These are phyloP conservation scores for Shargacucullia verbasci DNA, from an alignment of 2,888 invertebrate species.

Conservation along the genomic window DNA sequence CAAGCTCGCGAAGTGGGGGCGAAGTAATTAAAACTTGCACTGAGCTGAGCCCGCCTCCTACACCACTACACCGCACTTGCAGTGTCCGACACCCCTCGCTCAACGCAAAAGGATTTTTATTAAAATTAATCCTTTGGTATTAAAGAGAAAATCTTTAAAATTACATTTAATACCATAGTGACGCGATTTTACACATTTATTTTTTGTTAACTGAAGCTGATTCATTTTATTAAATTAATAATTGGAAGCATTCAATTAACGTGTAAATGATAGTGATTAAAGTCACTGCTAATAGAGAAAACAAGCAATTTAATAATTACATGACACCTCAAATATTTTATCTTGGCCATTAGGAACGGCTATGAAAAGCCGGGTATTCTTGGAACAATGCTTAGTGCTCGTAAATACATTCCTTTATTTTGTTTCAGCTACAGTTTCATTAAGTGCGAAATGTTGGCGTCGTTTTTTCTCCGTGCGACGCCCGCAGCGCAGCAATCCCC, in stretches of 20 bases:
- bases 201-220: background rate
- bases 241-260: no score
- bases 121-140: conserved; percentile 65
- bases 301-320: conserved; percentile 58
- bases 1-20: conserved; percentile 75
- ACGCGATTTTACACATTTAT: no score
- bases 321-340: conserved; percentile 72
- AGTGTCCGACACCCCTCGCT: conserved; percentile 53
- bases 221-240: no score
- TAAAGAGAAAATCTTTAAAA: conserved; percentile 37
- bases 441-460: conserved; percentile 86
- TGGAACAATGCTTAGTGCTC: conserved; percentile 78
- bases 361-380: conserved; percentile 72
- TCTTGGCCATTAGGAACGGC: conserved; percentile 72
- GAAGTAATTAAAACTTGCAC: conserved; percentile 86
- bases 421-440: conserved; percentile 86
- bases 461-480: conserved; percentile 80
- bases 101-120: conserved; percentile 58
- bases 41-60: conserved; percentile 56
- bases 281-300: conserved; percentile 18
- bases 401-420: conserved; percentile 85
- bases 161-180: conserved; percentile 19
- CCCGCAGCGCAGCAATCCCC: conserved; percentile 79
- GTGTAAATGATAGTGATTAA: no score
- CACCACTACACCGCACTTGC: conserved; percentile 53